A percentile compares a stretch with the other conserved stretches of the same genome.
Conservation (phyloP, 2,888 invertebrate species). For the Drosophila diplacantha region DNA sequence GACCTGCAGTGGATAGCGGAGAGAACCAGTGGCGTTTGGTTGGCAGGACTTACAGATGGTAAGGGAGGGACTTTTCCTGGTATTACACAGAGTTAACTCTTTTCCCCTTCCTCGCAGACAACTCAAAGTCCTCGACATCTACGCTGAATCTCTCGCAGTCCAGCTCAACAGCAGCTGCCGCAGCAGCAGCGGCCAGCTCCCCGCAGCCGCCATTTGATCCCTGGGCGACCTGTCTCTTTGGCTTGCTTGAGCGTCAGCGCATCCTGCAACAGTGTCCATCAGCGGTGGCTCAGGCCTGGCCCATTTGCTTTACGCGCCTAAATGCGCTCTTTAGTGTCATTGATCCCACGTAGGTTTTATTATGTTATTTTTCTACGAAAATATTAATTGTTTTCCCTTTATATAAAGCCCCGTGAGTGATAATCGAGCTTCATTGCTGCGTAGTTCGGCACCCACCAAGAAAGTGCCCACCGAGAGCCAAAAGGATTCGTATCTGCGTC, state of each 20-base stretch:
- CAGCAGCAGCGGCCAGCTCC: conserved; percentile 27
- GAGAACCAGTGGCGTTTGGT: conserved; percentile 92
- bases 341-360: conserved; percentile 87
- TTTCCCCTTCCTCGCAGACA: conserved; percentile 57
- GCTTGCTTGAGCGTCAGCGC: conserved; percentile 90
- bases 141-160: conserved; percentile 76
- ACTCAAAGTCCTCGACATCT: conserved; percentile 77
- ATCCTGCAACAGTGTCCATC: conserved; percentile 90
- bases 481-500: conserved; percentile 94
- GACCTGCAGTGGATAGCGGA: conserved; percentile 97
- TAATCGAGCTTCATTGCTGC: conserved; percentile 94
- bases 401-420: conserved; percentile 92
- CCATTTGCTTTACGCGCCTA: conserved; percentile 93
- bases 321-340: conserved; percentile 94
- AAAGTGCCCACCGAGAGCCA: conserved; percentile 91
- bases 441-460: conserved; percentile 91
- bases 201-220: conserved; percentile 84
- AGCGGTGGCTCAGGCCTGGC: conserved; percentile 95
- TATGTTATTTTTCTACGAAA: not conserved
- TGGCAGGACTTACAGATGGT: conserved; percentile 81
- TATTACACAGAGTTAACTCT: not conserved
- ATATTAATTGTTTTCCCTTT: not conserved
- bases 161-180: conserved; percentile 57
- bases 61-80: conserved; percentile 11
- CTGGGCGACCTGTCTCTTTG: conserved; percentile 94